A percentile compares a stretch with the other conserved stretches of the same genome.
These are phyloP conservation scores for Molossus alvarezi DNA, from an alignment of 2,797 vertebrate genomes.

Conservation along the genomic window DNA sequence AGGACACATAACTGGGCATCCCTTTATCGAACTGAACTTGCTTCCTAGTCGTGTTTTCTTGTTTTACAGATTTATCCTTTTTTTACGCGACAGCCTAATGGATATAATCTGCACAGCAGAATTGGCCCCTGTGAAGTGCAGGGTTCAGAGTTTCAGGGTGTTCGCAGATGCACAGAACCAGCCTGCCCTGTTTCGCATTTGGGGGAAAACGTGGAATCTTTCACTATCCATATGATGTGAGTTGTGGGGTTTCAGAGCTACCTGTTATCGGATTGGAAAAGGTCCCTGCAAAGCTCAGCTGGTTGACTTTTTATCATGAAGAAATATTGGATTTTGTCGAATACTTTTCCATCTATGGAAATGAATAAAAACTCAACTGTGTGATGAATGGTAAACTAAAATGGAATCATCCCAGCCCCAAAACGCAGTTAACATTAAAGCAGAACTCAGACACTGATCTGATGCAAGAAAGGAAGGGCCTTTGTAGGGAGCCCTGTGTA, in stretches of 20 bases:
- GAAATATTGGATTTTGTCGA: background rate
- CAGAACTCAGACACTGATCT: background rate
- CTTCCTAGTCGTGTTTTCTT: background rate
- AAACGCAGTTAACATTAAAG: background rate
- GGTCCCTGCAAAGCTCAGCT: background rate
- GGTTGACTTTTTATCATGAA: background rate
- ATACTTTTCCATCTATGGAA: background rate
- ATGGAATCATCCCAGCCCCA: background rate
- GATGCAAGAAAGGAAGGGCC: background rate
- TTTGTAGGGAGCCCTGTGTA: rapidly evolving
- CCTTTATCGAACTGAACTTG: background rate
- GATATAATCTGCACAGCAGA: background rate
- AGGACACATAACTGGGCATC: background rate
- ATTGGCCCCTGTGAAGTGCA: background rate
- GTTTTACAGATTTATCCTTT: background rate
- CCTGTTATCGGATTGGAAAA: background rate
- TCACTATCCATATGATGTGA: background rate
- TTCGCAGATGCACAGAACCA: rapidly evolving
- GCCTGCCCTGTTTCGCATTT: background rate
- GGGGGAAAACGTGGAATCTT: background rate
- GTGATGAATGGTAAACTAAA: background rate
- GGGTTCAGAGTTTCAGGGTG: background rate
- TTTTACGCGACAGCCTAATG: background rate
- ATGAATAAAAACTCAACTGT: background rate
- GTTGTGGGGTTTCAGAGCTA: background rate